phyloP scores from a whole-genome alignment of 2,888 invertebrate species.

The Melanostoma scalare region DNA sequence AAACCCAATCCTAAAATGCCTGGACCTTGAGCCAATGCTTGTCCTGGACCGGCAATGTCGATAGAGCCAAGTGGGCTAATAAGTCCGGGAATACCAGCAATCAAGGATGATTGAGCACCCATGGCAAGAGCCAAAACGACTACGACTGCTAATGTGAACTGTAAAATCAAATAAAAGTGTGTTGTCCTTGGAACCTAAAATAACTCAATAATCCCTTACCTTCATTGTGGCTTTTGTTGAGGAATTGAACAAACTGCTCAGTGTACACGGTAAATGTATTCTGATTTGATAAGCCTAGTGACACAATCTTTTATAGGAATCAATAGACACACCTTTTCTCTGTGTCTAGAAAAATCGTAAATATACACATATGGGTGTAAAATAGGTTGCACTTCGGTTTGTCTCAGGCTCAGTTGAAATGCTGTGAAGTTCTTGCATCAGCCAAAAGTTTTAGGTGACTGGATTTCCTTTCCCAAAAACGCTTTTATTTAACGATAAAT shows the following conservation, averaged over 20 bases:
- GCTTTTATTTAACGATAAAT: too few species aligned
- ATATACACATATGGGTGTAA: neutral
- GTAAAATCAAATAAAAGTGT: conserved; percentile 49
- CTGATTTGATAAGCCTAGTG: conserved; percentile 80
- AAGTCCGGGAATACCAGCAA: conserved; percentile 73
- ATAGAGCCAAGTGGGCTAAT: conserved; percentile 24
- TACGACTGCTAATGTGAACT: conserved; percentile 77
- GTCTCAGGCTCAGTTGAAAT: neutral
- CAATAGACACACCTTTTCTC: conserved; percentile 50
- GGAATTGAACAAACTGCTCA: conserved; percentile 78
- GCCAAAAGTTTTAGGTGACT: conserved; percentile 1
- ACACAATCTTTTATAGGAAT: conserved; percentile 80
- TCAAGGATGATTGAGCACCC: conserved; percentile 72
- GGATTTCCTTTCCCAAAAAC: conserved; percentile 1
- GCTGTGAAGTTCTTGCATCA: conserved; percentile 23
- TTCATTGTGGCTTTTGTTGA: conserved; percentile 79
- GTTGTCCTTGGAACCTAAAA: conserved; percentile 24
- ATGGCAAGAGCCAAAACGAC: conserved; percentile 76
- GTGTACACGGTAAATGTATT: conserved; percentile 79
- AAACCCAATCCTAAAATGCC: conserved; percentile 56
- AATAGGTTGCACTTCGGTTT: conserved; percentile 14
- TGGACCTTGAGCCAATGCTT: conserved; percentile 73
- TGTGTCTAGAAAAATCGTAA: conserved; percentile 9
- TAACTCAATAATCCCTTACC: conserved; percentile 75
- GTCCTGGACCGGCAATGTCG: conserved; percentile 64